Conservation (phyloP, 2,888 invertebrate species). For the Pristionchus mayeri region DNA sequence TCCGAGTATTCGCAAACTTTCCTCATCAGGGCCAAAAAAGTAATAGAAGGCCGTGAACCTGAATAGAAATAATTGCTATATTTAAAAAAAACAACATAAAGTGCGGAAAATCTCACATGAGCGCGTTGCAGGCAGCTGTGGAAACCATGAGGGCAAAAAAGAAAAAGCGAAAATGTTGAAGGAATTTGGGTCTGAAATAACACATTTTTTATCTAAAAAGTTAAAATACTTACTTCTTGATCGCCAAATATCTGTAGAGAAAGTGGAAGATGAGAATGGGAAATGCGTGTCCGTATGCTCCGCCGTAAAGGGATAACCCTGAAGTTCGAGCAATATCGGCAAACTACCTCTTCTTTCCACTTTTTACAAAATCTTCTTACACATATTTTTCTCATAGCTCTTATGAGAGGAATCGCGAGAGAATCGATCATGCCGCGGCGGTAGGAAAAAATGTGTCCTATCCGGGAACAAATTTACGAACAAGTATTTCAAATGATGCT, state of each 20-base stretch:
- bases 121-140: background rate
- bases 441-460: too few relatives aligned
- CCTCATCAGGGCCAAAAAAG: background rate
- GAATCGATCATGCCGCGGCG: too few relatives aligned
- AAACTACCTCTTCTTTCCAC: too few relatives aligned
- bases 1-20: background rate
- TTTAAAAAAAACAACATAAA: background rate
- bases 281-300: constrained; percentile 12
- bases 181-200: background rate
- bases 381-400: too few relatives aligned
- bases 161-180: background rate
- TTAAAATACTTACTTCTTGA: background rate
- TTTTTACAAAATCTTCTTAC: too few relatives aligned
- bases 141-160: background rate
- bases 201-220: too few relatives aligned
- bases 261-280: constrained; percentile 27
- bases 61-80: background rate
- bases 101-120: background rate
- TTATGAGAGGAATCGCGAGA: too few relatives aligned
- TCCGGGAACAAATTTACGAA: too few relatives aligned
- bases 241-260: background rate
- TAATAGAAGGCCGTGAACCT: background rate
- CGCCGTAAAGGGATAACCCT: too few relatives aligned
- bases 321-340: too few relatives aligned
- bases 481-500: too few relatives aligned